Base-by-base conservation (phyloP, 1,140 invertebrate species). In the Diplogasteroides magnus region DNA sequence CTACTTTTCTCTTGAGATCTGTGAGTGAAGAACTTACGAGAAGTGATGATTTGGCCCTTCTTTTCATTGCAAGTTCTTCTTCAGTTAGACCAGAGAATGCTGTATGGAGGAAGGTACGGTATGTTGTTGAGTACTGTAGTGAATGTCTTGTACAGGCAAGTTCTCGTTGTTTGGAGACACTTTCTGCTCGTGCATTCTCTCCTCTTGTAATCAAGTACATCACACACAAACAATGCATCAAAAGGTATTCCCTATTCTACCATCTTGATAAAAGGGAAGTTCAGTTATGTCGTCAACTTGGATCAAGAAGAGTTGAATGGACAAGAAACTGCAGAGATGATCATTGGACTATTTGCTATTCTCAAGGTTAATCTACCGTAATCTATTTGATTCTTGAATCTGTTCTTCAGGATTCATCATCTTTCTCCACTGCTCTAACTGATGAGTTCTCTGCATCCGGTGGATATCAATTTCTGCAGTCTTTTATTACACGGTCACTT, bases 331-430 rank as follows among this genome's bases (percentile, higher is more conserved):
- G 65, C 96, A 15, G 93, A 97, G 86, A 97, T 98, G 93, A 94
- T 98, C 86, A 92, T 95, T 32, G 94, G 93, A 15, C 90, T 97
- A 31, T 96, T 98, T 85, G 97, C 94, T 86, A 95, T 98, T 84
- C 87, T 98, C 62, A 97, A 97, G 86, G 68, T 64, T 19, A 2
- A 19, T 28, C n/a, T 27, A 15, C 31, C 19, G 6, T 48, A 11
- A 11, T 48, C 37, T 48, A 6, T 64, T 31, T 37, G n/a, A 58
- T 6, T 25, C 13, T 14, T 37, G 0, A 27, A 2, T 61, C 26
- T 57, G 13, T 37, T 68, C n/a, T 68, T n/a, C 29, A 62, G 55
- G 94, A 97, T 83, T 97, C 94, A n/a, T 93, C 93, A 85, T 93
- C 95, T 84, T 90, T 95, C 64, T 94, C 93, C 69, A 92, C 94